A percentile compares a stretch with the other conserved stretches of the same genome.
Conservation (phyloP, 2,888 invertebrate species). For the Spisula solida region DNA sequence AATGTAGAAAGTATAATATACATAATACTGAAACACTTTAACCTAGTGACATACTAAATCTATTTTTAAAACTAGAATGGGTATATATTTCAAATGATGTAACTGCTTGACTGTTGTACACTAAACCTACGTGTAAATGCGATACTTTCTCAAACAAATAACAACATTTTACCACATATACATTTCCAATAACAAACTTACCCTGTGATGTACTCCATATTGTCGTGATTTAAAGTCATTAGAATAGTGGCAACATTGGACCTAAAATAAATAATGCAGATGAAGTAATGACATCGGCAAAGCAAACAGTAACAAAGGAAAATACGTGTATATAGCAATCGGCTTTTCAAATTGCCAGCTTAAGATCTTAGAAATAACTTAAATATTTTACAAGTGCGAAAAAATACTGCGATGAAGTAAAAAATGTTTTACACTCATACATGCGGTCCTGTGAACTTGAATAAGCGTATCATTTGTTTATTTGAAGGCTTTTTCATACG, state of each 20-base stretch:
- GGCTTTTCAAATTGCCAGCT: background rate
- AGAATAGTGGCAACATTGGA: constrained; percentile 87
- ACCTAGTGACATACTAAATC: too few relatives aligned
- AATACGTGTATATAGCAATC: background rate
- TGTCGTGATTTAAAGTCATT: constrained; percentile 87
- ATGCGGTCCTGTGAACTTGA: background rate
- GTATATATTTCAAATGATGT: too few relatives aligned
- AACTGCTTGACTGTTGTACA: too few relatives aligned
- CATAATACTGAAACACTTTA: too few relatives aligned
- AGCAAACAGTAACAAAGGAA: background rate
- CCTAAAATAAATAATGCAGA: constrained; percentile 73
- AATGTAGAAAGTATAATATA: too few relatives aligned
- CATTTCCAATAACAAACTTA: constrained; percentile 75
- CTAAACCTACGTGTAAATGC: too few relatives aligned
- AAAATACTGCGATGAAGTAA: background rate
- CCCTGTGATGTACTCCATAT: constrained; percentile 88
- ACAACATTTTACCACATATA: too few relatives aligned
- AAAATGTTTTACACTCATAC: background rate
- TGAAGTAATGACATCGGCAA: background rate
- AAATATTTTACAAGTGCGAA: too few relatives aligned
- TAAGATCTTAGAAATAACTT: background rate
- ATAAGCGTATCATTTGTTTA: background rate
- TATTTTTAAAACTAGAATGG: too few relatives aligned
- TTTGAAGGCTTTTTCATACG: background rate
- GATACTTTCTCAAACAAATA: too few relatives aligned